Evolutionary conservation across 2,113 vertebrate genomes (phyloP).

Genomic region (Chroicocephalus ridibundus): DNA sequence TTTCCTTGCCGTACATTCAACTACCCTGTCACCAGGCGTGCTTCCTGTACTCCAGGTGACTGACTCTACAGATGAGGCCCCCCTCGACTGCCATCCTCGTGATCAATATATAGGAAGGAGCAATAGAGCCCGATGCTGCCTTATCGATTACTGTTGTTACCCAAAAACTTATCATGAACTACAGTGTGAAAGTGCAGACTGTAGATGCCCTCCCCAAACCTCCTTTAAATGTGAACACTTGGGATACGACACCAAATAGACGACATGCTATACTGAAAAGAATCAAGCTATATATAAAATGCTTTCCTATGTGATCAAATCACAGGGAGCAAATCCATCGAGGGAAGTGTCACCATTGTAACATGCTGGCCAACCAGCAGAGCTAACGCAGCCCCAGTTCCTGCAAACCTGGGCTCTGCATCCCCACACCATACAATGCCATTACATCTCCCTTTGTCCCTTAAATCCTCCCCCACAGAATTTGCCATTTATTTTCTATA

Average conservation of each 20-base stretch:
- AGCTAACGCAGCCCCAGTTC: background rate
- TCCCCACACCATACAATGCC: background rate
- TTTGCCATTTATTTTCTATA: background rate
- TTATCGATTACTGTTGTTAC: background rate
- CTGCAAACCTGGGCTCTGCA: background rate
- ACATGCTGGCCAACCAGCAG: background rate
- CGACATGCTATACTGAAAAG: background rate
- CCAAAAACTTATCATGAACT: background rate
- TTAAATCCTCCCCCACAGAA: background rate
- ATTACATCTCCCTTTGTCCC: too few relatives aligned
- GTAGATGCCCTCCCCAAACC: background rate
- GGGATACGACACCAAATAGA: background rate
- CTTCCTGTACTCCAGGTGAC: background rate
- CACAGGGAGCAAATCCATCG: background rate
- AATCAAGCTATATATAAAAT: background rate
- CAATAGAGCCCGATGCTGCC: background rate
- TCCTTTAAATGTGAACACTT: background rate
- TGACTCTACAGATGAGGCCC: background rate
- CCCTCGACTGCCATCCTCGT: background rate
- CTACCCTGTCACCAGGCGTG: background rate
- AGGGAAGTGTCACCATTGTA: background rate
- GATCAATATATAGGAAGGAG: background rate
- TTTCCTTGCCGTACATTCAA: background rate
- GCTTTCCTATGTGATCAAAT: background rate
- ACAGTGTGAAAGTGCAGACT: background rate